Conservation (phyloP, 2,888 invertebrate species). For the Junonia oenone region DNA sequence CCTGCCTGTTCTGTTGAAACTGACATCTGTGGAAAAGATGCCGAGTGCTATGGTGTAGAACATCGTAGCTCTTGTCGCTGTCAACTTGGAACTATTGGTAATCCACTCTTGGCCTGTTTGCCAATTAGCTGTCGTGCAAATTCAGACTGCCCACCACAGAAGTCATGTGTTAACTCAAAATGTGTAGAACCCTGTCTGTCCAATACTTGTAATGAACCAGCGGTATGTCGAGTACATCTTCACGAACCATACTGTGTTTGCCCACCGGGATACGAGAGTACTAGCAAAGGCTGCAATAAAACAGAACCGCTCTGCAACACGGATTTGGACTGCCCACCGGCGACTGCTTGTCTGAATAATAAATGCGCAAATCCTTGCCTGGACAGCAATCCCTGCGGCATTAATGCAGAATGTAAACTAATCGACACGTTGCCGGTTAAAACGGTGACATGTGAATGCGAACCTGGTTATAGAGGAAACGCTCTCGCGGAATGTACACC, state of each 20-base stretch:
- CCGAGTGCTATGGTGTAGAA: slow-evolving; percentile 88
- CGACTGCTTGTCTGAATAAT: slow-evolving; percentile 89
- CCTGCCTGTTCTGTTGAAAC: slow-evolving; percentile 87
- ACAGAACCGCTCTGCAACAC: slow-evolving; percentile 83
- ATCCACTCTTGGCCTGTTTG: slow-evolving; percentile 87
- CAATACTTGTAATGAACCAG: slow-evolving; percentile 85
- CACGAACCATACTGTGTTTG: slow-evolving; percentile 90
- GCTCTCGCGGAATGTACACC: slow-evolving; percentile 87
- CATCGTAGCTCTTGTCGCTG: slow-evolving; percentile 92
- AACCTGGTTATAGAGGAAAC: slow-evolving; percentile 92
- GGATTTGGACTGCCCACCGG: slow-evolving; percentile 90
- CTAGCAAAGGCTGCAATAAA: slow-evolving; percentile 80
- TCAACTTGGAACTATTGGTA: slow-evolving; percentile 88
- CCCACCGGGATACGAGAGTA: slow-evolving; percentile 86
- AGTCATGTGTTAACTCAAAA: slow-evolving; percentile 89
- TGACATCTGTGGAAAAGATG: slow-evolving; percentile 86
- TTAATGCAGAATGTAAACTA: slow-evolving; percentile 88
- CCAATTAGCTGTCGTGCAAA: slow-evolving; percentile 90
- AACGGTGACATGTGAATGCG: slow-evolving; percentile 93
- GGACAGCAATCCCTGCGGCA: slow-evolving; percentile 88
- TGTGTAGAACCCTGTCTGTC: slow-evolving; percentile 88
- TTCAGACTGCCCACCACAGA: slow-evolving; percentile 88
- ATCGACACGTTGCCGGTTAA: slow-evolving; percentile 90
- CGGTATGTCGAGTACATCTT: slow-evolving; percentile 87
- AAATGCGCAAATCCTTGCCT: slow-evolving; percentile 92